Conservation (phyloP, 1,140 invertebrate species). For the Rhagoletis zephyria region DNA sequence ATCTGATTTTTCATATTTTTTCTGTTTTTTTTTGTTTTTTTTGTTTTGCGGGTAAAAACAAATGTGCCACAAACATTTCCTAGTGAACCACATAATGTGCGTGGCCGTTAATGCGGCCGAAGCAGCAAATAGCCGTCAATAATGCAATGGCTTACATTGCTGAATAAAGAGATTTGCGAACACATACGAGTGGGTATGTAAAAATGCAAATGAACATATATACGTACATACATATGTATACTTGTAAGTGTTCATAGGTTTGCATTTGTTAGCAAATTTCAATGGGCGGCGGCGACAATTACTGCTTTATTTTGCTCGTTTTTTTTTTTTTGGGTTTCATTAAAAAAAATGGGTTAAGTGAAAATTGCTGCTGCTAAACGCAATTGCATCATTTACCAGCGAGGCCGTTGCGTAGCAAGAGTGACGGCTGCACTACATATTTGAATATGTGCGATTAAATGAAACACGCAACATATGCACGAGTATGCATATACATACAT, state of each 20-base stretch:
- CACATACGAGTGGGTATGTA: not conserved
- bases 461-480: not conserved
- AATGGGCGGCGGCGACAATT: conserved; percentile 33
- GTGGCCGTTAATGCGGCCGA: conserved; percentile 42
- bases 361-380: conserved; percentile 10
- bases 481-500: not conserved
- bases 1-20: conserved; percentile 5
- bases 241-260: not conserved
- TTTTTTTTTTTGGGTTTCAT: not conserved
- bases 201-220: not conserved
- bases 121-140: not conserved
- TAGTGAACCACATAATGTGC: conserved; percentile 69
- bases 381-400: conserved; percentile 3
- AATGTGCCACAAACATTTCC: conserved; percentile 59
- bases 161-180: conserved; percentile 28
- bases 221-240: not conserved
- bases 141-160: conserved; percentile 29
- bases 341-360: conserved; percentile 45
- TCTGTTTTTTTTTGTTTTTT: not conserved
- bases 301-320: not conserved
- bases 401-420: conserved; percentile 6
- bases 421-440: not conserved
- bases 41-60: not conserved
- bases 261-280: not conserved
- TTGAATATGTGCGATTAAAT: not conserved